phyloP scores from a whole-genome alignment of 1,140 invertebrate species.

The Manduca sexta region DNA sequence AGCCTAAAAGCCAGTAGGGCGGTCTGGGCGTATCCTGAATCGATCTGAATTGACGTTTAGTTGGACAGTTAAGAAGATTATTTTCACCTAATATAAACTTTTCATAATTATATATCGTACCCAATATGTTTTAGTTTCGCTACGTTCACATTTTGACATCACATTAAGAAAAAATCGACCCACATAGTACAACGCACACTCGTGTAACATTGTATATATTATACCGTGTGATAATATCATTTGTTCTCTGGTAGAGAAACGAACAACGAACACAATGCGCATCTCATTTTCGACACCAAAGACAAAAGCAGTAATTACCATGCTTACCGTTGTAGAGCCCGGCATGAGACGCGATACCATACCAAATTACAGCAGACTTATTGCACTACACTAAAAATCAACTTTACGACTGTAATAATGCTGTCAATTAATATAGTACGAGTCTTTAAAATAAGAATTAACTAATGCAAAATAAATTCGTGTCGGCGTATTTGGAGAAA shows the following conservation, averaged over 20 bases:
- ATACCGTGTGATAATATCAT: slow-evolving; percentile 19
- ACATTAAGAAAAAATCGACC: slow-evolving; percentile 22
- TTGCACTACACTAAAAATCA: neutral
- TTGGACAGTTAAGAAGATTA: no score
- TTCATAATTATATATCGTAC: no score
- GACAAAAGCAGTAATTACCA: slow-evolving; percentile 62
- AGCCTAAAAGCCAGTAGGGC: no score
- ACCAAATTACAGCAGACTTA: neutral
- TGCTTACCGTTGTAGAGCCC: slow-evolving; percentile 38
- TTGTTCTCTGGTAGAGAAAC: slow-evolving; percentile 29
- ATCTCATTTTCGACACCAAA: slow-evolving; percentile 54
- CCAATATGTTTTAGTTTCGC: no score
- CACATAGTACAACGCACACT: slow-evolving; percentile 17
- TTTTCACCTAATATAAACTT: no score
- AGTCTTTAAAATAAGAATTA: neutral
- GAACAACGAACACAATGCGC: slow-evolving; percentile 42
- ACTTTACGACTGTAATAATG: neutral
- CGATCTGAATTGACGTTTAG: no score
- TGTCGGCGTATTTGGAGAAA: no score
- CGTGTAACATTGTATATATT: slow-evolving; percentile 15
- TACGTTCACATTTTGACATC: no score
- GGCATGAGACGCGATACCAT: slow-evolving; percentile 1
- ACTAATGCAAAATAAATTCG: no score
- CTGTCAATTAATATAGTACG: slow-evolving; percentile 1
- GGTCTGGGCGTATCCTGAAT: no score